Conservation (phyloP, 2,797 vertebrate species). For the Eulemur mongoz region DNA sequence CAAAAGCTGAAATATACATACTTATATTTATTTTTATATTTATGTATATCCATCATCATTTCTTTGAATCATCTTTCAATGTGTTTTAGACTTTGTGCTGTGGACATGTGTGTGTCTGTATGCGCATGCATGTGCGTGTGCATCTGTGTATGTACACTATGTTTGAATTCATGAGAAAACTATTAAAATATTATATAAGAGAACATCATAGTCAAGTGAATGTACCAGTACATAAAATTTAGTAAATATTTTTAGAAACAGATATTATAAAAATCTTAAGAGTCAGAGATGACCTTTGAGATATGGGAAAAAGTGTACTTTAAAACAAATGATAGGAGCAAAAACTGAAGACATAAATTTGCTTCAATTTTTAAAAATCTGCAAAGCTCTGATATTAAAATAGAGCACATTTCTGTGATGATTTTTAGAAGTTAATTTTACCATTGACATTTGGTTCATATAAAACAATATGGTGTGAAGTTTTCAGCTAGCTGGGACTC, state of each 20-base stretch:
- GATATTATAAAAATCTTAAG: not conserved
- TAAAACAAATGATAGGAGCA: not conserved
- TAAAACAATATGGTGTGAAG: not conserved
- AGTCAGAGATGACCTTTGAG: not conserved
- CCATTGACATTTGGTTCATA: not conserved
- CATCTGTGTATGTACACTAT: too few relatives aligned
- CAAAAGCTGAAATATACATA: not conserved
- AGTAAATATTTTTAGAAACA: not conserved
- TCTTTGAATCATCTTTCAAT: not conserved
- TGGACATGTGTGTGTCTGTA: not conserved
- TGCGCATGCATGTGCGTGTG: too few relatives aligned
- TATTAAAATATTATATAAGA: not conserved
- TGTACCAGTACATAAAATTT: not conserved
- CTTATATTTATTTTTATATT: not conserved
- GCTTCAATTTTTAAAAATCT: not conserved
- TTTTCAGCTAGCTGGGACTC: not conserved
- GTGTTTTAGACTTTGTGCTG: not conserved
- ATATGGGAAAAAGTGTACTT: not conserved
- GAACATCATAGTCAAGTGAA: not conserved
- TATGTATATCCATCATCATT: not conserved
- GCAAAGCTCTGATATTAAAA: not conserved
- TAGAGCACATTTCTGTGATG: not conserved
- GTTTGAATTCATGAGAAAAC: not conserved
- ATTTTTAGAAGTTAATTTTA: not conserved
- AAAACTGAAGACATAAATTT: not conserved